Percentiles rank a stretch among this genome's conserved stretches.
Conservation (phyloP, 92 coral and sea anemone genomes). For the Desmophyllum pertusum region DNA sequence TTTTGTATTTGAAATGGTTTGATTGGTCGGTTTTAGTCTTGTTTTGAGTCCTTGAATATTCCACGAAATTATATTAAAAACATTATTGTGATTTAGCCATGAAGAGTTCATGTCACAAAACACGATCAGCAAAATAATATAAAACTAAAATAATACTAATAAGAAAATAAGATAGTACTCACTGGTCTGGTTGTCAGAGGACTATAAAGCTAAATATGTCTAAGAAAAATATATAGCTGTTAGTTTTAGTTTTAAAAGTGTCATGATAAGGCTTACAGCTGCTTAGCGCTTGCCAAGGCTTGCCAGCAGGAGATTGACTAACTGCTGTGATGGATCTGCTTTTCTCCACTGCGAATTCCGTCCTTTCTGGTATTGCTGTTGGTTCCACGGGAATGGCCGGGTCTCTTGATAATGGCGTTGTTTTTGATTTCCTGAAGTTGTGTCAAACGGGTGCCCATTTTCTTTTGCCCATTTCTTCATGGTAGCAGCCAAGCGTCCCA, state of each 20-base stretch:
- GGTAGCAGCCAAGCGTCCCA: constrained; percentile 1
- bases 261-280: not conserved
- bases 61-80: no score
- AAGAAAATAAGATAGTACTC: not conserved
- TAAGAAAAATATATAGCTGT: not conserved
- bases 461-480: constrained; percentile 3
- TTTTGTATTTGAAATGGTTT: not conserved
- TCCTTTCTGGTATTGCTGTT: not conserved
- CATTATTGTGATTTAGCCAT: no score
- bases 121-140: no score
- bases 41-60: no score
- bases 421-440: not conserved
- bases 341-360: not conserved
- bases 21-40: constrained; percentile 5
- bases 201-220: not conserved
- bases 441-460: not conserved
- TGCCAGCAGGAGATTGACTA: not conserved
- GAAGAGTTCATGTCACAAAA: no score
- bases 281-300: not conserved
- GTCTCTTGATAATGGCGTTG: not conserved
- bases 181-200: not conserved
- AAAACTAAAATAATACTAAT: no score
- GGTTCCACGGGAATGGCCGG: no score
- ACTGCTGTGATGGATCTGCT: not conserved
- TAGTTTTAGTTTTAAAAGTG: not conserved